Base-by-base conservation (phyloP, 2,797 vertebrate species). In the Numenius phaeopus region DNA sequence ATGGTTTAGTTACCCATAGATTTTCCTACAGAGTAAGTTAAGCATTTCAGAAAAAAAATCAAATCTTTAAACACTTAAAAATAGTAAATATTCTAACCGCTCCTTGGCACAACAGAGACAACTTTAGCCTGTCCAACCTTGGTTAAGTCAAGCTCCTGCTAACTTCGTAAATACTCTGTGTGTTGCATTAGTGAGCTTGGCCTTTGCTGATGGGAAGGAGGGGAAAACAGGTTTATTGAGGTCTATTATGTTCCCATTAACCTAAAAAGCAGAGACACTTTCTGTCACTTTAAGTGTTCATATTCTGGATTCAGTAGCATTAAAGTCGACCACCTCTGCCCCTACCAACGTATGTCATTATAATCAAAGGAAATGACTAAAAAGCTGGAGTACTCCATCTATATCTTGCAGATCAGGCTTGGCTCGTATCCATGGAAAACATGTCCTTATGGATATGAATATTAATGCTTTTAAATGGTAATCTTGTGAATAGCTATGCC, bases 241-340 rank as follows among this genome's bases (percentile, higher is more conserved):
- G 66, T 96, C 90, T 92, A 64, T 90, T 89, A 87, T 80, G 64
- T 75, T 64, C n/a, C 75, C 87, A 97, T 98, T 97, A 96, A 86
- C 62, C 66, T 95, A 84, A 92, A 96, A 73, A 90, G 58, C 64
- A 61, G 49, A 87, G 83, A 72, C 78, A 96, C 7, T 97, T 90
- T 87, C 49, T 97, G 72, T 97, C 91, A 96, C 78, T 97, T 96
- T 95, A 93, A 97, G 66, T 93, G 49, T 64, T 75, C 76, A 22
- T 73, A 72, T 96, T 92, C 73, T 70, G 29, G 57, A 75, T 89
- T 95, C 57, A 87, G 54, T 22, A 85, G 42, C 83, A 90, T 85
- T 94, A 80, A 88, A 92, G 69, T 83, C 29, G 37, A 75, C 85
- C 65, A 64, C 89, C 72, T 80, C 80, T 97, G 73, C 88, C 94